phyloP scores from a whole-genome alignment of 2,888 invertebrate genomes.

The Shargacucullia verbasci region DNA sequence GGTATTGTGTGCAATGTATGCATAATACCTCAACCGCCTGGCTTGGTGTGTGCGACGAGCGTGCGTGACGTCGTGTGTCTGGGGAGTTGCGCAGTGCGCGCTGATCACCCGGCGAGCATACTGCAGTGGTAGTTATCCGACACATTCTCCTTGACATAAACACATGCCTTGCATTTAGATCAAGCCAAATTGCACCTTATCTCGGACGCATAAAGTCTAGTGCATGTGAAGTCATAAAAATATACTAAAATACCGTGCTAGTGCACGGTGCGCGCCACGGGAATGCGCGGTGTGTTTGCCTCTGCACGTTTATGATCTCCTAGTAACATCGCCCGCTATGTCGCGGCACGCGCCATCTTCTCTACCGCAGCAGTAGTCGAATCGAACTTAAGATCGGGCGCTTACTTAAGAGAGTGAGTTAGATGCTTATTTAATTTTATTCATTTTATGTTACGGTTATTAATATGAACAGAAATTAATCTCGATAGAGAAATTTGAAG shows the following conservation, averaged over 20 bases:
- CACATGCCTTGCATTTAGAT: slow-evolving; percentile 42
- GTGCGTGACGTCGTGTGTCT: slow-evolving; percentile 82
- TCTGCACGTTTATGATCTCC: slow-evolving; percentile 65
- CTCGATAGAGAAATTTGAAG: not conserved
- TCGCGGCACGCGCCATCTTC: slow-evolving; percentile 86
- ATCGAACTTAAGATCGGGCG: too few relatives aligned
- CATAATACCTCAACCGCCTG: slow-evolving; percentile 58
- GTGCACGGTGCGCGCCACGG: slow-evolving; percentile 52
- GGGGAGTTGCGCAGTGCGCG: slow-evolving; percentile 89
- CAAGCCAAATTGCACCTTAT: slow-evolving; percentile 56
- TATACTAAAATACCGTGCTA: slow-evolving; percentile 47
- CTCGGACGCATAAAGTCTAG: slow-evolving; percentile 9
- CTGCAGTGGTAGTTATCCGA: slow-evolving; percentile 60
- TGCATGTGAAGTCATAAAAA: slow-evolving; percentile 16
- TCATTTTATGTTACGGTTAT: too few relatives aligned
- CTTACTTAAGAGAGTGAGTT: too few relatives aligned
- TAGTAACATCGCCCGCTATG: slow-evolving; percentile 82
- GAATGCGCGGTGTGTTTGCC: slow-evolving; percentile 46
- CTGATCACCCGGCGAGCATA: slow-evolving; percentile 83
- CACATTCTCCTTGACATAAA: slow-evolving; percentile 69
- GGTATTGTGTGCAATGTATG: slow-evolving; percentile 63
- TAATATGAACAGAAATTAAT: not conserved
- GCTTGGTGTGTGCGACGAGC: slow-evolving; percentile 53
- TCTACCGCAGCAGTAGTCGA: slow-evolving; percentile 60
- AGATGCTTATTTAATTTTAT: too few relatives aligned